These are phyloP conservation scores for Dolichallabes microphthalmus DNA, from an alignment of 2,113 vertebrate genomes.

Conservation along the genomic window DNA sequence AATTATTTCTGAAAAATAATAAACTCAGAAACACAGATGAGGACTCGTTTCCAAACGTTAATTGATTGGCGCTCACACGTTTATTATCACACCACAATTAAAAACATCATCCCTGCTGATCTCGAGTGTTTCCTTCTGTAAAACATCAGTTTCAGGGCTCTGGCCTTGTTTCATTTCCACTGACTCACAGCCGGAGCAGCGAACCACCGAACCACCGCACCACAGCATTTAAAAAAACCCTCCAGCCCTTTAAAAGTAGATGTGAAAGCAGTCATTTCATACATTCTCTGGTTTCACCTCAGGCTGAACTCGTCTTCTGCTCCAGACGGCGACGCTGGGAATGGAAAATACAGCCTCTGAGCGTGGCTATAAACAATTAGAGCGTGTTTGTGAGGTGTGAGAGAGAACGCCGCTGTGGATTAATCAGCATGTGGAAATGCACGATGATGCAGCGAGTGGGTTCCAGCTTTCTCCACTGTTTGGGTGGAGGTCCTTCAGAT, in stretches of 20 bases:
- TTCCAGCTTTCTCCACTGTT: not conserved
- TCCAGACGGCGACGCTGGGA: not conserved
- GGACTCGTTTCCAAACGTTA: not conserved
- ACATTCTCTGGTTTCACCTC: not conserved
- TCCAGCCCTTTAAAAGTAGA: not conserved
- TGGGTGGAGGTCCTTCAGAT: not conserved
- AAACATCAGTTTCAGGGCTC: not conserved
- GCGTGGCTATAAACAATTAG: not conserved
- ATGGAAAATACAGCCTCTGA: not conserved
- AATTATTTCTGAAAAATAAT: too few relatives aligned
- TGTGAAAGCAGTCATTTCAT: not conserved
- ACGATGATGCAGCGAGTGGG: not conserved
- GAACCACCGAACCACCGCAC: not conserved
- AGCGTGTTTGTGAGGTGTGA: not conserved
- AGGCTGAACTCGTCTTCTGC: not conserved
- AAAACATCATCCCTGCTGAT: not conserved
- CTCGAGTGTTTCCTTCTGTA: not conserved
- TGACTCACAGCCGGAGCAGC: slow-evolving; percentile 4
- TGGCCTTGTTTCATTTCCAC: not conserved
- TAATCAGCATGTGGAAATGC: not conserved
- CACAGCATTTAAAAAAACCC: not conserved
- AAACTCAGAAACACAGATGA: not conserved
- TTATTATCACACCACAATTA: not conserved
- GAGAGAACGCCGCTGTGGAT: not conserved
- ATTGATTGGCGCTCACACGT: not conserved